Evolutionary conservation across 2,797 vertebrate genomes (phyloP).

Genomic region (Bradypodion pumilum): DNA sequence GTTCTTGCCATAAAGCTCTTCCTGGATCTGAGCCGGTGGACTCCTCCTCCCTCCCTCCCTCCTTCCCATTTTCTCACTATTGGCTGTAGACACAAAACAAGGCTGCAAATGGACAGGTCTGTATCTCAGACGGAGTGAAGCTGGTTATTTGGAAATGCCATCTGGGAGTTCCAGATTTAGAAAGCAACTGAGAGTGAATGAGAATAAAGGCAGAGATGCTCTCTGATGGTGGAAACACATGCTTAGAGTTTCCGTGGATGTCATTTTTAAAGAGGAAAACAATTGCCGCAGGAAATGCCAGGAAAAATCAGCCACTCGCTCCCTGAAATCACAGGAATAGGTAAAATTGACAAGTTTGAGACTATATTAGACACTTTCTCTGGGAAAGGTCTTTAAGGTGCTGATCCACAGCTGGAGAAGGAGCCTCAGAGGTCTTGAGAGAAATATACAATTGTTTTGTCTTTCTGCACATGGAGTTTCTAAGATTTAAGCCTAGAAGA

Average conservation of each 20-base stretch:
- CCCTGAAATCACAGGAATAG: background rate
- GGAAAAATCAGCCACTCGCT: no score
- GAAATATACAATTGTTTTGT: background rate
- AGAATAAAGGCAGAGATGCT: background rate
- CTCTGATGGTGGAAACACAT: background rate
- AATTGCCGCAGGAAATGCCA: background rate
- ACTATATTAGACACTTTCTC: background rate
- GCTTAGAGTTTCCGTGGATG: background rate
- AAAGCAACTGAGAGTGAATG: background rate
- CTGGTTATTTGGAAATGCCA: background rate
- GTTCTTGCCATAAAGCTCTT: no score
- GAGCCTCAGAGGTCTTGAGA: background rate
- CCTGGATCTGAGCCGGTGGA: no score
- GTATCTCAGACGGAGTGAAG: background rate
- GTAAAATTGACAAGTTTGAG: background rate
- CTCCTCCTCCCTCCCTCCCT: no score
- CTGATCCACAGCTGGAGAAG: background rate
- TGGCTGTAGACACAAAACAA: background rate
- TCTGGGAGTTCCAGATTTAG: background rate
- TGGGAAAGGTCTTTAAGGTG: background rate
- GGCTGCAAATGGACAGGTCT: background rate
- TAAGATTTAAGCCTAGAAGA: background rate
- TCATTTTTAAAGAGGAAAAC: background rate
- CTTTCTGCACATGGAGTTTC: background rate
- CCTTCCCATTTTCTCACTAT: fast-evolving